phyloP scores from a whole-genome alignment of 1,140 invertebrate species.

The Polyergus mexicanus region DNA sequence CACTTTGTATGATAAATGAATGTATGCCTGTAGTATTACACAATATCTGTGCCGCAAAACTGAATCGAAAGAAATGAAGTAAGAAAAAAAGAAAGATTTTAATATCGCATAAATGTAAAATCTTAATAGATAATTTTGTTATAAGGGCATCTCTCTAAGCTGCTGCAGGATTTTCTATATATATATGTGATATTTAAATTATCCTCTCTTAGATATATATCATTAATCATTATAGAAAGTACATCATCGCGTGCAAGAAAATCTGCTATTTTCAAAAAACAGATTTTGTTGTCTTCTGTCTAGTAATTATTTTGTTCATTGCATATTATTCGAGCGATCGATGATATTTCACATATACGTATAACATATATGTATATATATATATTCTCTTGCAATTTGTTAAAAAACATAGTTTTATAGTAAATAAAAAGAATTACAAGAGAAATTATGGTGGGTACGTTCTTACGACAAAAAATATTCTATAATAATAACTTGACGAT shows the following conservation, averaged over 20 bases:
- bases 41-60: slow-evolving; percentile 1
- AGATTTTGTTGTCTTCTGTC: slow-evolving; percentile 32
- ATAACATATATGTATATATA: slow-evolving; percentile 55
- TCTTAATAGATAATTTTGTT: slow-evolving; percentile 29
- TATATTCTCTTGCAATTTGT: slow-evolving; percentile 74
- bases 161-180: slow-evolving; percentile 20
- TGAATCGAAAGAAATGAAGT: background rate
- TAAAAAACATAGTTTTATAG: slow-evolving; percentile 84
- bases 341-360: slow-evolving; percentile 63
- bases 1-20: slow-evolving; percentile 5
- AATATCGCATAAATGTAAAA: slow-evolving; percentile 18
- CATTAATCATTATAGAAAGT: slow-evolving; percentile 35
- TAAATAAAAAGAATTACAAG: slow-evolving; percentile 84
- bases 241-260: too few relatives aligned
- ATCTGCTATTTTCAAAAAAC: background rate
- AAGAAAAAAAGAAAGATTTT: background rate
- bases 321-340: slow-evolving; percentile 46
- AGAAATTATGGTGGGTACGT: slow-evolving; percentile 56
- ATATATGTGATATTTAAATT: slow-evolving; percentile 51
- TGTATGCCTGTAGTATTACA: background rate
- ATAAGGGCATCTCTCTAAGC: slow-evolving; percentile 17
- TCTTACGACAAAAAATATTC: slow-evolving; percentile 7
- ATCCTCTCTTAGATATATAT: background rate
- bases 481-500: slow-evolving; percentile 1
- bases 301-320: slow-evolving; percentile 36